Base-by-base conservation (phyloP, 2,797 vertebrate species). In the Oophaga sylvatica region DNA sequence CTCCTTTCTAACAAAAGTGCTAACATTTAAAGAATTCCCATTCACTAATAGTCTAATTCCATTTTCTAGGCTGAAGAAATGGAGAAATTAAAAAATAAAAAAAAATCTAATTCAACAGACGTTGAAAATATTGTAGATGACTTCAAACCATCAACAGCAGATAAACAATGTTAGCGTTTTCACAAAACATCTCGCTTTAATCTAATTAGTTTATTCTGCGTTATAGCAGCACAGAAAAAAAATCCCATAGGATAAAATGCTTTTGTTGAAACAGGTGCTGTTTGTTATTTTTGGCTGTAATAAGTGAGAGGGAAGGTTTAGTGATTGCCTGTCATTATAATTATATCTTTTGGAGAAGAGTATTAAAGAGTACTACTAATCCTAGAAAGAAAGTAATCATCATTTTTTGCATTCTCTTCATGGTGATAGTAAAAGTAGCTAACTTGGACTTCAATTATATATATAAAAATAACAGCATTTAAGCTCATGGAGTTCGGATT, bases 251-350 rank as follows among this genome's bases (percentile, higher is more conserved):
- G 73, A 85, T 78, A 76, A 85, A 77, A 65, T 56, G 59, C 56
- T 77, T 78, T 85, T 85, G 83, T 85, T 85, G 83, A 85, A 65
- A 85, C 83, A 85, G 83, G 83, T 85, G 83, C 83, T 85, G 83
- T 78, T 85, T 85, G 83, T 85, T 85, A 85, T 85, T 85, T 85
- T 85, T 85, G 83, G 83, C 83, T 56, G 73, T 78, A 85, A 85
- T 85, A 85, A 85, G 75, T 77, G 83, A 63, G 83, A 77, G 60
- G 31, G 83, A 84, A 62, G 60, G 31, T 85, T 85, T 85, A 53
- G 73, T 85, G 73, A 85, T 85, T 85, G 73, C 83, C 60, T 85
- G 73, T 77, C 83, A 85, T 85, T 78, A 85, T 85, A 85, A 85
- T 85, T 85, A 85, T 85, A 85, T 85, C 73, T 85, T 67, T 35